phyloP scores from a whole-genome alignment of 2,113 vertebrate species.

The Pelecanoides urinatrix region DNA sequence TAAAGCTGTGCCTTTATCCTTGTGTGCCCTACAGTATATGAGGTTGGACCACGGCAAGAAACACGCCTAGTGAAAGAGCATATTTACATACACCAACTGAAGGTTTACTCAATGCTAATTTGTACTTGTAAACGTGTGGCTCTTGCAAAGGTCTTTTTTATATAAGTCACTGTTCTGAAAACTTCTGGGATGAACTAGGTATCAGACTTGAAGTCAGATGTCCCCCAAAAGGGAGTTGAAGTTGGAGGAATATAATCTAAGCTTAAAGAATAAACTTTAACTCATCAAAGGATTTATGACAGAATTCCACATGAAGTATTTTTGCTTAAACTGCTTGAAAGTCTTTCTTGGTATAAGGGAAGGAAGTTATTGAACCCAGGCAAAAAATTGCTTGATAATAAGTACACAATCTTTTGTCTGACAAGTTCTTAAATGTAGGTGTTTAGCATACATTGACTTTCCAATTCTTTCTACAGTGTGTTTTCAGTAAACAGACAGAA shows the following conservation, averaged over 20 bases:
- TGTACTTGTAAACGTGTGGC: neutral
- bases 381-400: slow-evolving; percentile 19
- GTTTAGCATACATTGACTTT: slow-evolving; percentile 25
- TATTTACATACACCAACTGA: neutral
- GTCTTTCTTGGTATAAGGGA: neutral
- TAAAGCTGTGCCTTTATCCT: neutral
- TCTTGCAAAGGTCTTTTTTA: neutral
- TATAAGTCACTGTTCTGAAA: neutral
- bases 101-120: neutral
- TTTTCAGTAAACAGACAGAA: slow-evolving; percentile 65
- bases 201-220: neutral
- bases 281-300: neutral
- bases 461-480: slow-evolving; percentile 18
- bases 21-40: neutral
- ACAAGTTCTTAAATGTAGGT: slow-evolving; percentile 17
- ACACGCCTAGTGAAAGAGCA: neutral
- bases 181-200: neutral
- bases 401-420: slow-evolving; percentile 19
- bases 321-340: neutral
- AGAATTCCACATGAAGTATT: neutral
- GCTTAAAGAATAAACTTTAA: neutral
- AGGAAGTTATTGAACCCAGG: neutral
- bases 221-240: neutral
- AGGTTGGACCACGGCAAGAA: neutral
- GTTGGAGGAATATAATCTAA: neutral